A percentile compares a stretch with the other conserved stretches of the same genome.
Conservation (phyloP, 2,888 invertebrate genomes). For the Aphidoletes aphidimyza region DNA sequence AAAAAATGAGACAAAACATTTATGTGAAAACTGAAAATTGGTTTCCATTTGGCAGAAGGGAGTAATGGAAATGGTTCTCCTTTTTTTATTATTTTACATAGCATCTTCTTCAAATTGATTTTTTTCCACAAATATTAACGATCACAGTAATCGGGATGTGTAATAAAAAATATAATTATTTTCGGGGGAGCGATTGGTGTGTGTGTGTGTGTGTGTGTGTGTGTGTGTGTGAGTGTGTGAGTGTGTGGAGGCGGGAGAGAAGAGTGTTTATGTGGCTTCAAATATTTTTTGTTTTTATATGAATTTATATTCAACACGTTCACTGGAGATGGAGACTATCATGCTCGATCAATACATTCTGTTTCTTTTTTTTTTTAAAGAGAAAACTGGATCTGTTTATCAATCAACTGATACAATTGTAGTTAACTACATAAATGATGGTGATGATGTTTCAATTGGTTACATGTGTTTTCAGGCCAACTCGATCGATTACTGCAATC, state of each 20-base stretch:
- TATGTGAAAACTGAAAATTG: not conserved
- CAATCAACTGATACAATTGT: too few relatives aligned
- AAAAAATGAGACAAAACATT: too few relatives aligned
- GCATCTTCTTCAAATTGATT: not conserved
- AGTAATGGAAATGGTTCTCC: not conserved
- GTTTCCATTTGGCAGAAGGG: not conserved
- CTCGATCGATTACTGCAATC: constrained; percentile 6
- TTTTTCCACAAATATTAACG: not conserved
- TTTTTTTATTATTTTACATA: not conserved
- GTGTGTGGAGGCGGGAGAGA: not conserved
- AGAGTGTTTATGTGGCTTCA: not conserved
- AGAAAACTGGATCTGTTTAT: too few relatives aligned
- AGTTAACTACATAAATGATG: too few relatives aligned
- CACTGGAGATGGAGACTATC: too few relatives aligned
- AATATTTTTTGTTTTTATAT: not conserved
- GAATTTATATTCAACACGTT: not conserved
- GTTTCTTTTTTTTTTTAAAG: too few relatives aligned
- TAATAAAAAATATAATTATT: constrained; percentile 21
- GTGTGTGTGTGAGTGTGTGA: too few relatives aligned
- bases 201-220: not conserved
- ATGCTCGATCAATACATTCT: too few relatives aligned
- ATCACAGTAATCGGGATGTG: constrained; percentile 10
- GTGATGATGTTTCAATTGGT: not conserved
- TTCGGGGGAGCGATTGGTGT: not conserved
- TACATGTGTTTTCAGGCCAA: not conserved